phyloP scores from a whole-genome alignment of 2,797 vertebrate genomes.

The Otolemur crassicaudatus region DNA sequence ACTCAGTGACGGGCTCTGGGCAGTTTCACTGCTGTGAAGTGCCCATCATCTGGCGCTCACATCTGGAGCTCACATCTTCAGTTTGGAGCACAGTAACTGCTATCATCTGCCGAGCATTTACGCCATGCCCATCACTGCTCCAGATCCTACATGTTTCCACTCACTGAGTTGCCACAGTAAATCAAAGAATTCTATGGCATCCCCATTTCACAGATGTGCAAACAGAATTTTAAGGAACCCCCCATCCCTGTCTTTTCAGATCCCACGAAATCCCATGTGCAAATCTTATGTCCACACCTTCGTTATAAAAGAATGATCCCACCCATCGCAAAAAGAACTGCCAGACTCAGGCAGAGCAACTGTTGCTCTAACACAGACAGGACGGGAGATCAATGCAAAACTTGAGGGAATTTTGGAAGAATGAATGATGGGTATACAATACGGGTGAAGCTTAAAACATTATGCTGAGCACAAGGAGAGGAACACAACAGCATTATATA shows the following conservation, averaged over 20 bases:
- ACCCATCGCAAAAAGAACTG: neutral
- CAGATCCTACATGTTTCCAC: neutral
- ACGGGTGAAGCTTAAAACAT: neutral
- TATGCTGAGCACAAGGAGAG: slow-evolving; percentile 13
- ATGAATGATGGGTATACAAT: neutral
- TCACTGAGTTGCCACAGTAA: neutral
- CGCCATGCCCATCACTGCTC: neutral
- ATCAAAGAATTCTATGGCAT: neutral
- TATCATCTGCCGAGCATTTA: neutral
- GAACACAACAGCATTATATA: neutral
- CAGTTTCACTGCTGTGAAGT: neutral
- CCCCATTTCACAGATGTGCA: neutral
- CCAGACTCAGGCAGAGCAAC: neutral
- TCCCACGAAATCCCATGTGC: neutral
- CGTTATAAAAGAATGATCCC: neutral
- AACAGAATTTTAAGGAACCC: neutral
- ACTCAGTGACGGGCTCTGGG: neutral
- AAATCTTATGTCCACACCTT: neutral
- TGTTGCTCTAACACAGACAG: neutral
- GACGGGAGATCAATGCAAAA: neutral
- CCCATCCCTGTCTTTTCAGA: neutral
- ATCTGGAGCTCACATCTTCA: neutral
- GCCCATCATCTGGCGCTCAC: neutral
- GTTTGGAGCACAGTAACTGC: neutral
- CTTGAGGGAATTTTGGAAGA: neutral